A percentile compares a stretch with the other conserved stretches of the same genome.
phyloP scores from a whole-genome alignment of 35 echinoderm and acorn worm genomes.

The Apostichopus parvimensis region DNA sequence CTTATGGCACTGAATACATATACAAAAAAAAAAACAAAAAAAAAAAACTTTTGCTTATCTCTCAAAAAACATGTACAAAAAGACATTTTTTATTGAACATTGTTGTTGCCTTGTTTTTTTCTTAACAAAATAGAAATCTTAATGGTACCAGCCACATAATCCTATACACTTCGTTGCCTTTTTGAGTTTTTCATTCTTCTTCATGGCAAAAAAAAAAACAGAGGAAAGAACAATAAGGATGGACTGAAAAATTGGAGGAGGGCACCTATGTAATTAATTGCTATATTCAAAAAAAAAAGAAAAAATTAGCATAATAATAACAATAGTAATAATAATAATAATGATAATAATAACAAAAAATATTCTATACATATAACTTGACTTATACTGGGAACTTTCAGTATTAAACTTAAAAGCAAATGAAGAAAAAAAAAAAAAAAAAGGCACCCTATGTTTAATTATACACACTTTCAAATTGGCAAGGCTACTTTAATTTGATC shows the following conservation, averaged over 20 bases:
- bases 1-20: constrained; percentile 40
- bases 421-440: not conserved
- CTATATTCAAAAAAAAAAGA: not conserved
- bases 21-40: not conserved
- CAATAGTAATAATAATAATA: not conserved
- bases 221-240: not conserved
- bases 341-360: not conserved
- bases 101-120: constrained; percentile 1
- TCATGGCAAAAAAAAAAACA: not conserved
- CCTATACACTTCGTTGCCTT: constrained; percentile 33
- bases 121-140: constrained; percentile 50
- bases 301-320: not conserved
- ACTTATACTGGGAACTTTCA: not conserved
- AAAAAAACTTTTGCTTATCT: not conserved
- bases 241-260: constrained; percentile 4
- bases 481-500: constrained; percentile 21
- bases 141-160: constrained; percentile 46
- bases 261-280: not conserved
- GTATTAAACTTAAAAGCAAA: not conserved
- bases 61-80: constrained; percentile 41
- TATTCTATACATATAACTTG: not conserved
- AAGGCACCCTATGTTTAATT: constrained; percentile 37
- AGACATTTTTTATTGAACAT: not conserved
- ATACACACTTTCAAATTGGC: constrained; percentile 39
- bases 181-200: not conserved